Evolutionary conservation across 2,888 invertebrate species (phyloP).

Genomic region (Rotaria magnacalcarata): DNA sequence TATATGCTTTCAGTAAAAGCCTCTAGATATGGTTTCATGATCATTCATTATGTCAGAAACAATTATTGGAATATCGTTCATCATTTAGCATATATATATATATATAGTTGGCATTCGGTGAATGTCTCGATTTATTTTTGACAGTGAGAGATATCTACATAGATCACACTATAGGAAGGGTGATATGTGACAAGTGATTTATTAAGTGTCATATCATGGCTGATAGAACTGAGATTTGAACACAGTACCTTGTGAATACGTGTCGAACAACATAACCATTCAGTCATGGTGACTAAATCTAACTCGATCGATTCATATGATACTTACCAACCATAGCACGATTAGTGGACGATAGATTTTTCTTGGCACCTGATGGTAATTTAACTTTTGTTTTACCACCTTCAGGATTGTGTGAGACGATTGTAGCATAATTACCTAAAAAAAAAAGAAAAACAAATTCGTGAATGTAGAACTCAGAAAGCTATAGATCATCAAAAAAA

Average conservation of each 20-base stretch:
- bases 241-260: no score
- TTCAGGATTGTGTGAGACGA: slow-evolving; percentile 97
- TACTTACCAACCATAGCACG: slow-evolving; percentile 93
- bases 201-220: no score
- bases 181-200: no score
- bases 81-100: slow-evolving; percentile 18
- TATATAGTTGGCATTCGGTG: neutral
- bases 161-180: no score
- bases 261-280: no score
- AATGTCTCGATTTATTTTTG: no score
- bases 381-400: slow-evolving; percentile 91
- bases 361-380: slow-evolving; percentile 96
- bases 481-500: neutral
- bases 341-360: slow-evolving; percentile 95
- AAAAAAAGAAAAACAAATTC: neutral
- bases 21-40: slow-evolving; percentile 15
- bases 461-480: slow-evolving; percentile 16
- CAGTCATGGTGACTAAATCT: no score
- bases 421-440: slow-evolving; percentile 83
- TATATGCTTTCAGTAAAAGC: slow-evolving; percentile 22
- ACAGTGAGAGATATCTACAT: no score
- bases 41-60: slow-evolving; percentile 10
- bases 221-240: no score
- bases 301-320: neutral
- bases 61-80: neutral